Base-by-base conservation (phyloP, 2,888 invertebrate genomes). In the Euproctis similis region DNA sequence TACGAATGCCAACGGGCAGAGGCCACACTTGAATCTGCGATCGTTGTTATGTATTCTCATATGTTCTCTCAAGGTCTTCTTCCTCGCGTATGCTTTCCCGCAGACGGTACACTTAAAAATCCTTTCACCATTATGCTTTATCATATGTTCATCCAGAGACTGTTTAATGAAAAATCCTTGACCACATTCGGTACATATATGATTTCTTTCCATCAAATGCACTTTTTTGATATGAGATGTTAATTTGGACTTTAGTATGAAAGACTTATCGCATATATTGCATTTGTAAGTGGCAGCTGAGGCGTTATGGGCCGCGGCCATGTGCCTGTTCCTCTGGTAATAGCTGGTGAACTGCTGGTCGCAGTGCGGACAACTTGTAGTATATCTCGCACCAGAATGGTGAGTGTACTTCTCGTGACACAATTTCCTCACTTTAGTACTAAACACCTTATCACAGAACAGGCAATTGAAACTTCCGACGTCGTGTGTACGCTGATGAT, bases 11-110 rank as follows among this genome's bases (percentile, higher is more conserved):
- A 70, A 4, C 0, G 60, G 59, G 24, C 82, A 82, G 0, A 78
- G 50, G 0, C 68, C 73, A 24, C 82, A 82, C 20, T 76, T 77
- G 10, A 81, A 81, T 2, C 81, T 33, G 17, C 75, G 67, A 36
- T 81, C 81, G 31, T 82, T 77, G 30, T 77, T 74, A 31, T 82
- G 82, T 2, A 81, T 81, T n/a, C 80, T 20, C 75, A 81, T 74
- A 42, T 82, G 81, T 26, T 81, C 78, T 1, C 73, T 42, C 4
- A 82, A 29, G 0, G 81, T 82, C 20, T 81, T 81, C 38, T 77
- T 80, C 12, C 82, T 61, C 0, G 81, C 80, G 22, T 80, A 82
- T 0, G 81, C 67, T 11, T 81, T 82, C 0, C 47, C 38, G 23
- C 82, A 82, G 0, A 80, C 72, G 0, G 51, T 62, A 34, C 82